Evolutionary conservation across 2,888 invertebrate species (phyloP).

Genomic region (Litoditis marina): DNA sequence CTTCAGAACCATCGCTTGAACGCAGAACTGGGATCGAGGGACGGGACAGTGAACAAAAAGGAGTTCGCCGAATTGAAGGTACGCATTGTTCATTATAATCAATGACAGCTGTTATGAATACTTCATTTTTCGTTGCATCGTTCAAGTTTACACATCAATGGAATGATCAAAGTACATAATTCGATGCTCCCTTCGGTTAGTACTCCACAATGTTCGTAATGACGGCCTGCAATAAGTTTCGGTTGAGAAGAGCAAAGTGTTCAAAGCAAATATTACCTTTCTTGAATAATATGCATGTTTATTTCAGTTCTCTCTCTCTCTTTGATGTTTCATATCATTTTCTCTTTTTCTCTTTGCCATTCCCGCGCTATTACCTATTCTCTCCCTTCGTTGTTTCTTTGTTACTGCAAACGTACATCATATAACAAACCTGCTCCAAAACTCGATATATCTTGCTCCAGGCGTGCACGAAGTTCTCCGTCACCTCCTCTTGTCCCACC

Average conservation of each 20-base stretch:
- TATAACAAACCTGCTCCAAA: slow-evolving; percentile 51
- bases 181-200: no score
- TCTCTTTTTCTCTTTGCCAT: background rate
- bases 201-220: slow-evolving; percentile 39
- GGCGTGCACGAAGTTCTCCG: slow-evolving; percentile 41
- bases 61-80: slow-evolving; percentile 37
- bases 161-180: no score
- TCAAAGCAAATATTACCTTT: background rate
- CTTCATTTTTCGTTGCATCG: no score
- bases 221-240: slow-evolving; percentile 18
- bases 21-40: slow-evolving; percentile 35
- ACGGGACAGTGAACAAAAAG: slow-evolving; percentile 29
- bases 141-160: no score
- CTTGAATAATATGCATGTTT: background rate
- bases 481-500: slow-evolving; percentile 24
- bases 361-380: background rate
- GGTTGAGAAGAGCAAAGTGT: background rate
- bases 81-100: no score
- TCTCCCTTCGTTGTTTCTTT: no score
- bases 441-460: slow-evolving; percentile 59
- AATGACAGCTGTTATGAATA: no score
- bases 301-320: no score
- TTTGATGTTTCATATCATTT: no score
- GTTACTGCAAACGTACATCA: no score
- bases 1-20: slow-evolving; percentile 47